Conservation (phyloP, 2,888 invertebrate genomes). For the Galerucella pusilla region DNA sequence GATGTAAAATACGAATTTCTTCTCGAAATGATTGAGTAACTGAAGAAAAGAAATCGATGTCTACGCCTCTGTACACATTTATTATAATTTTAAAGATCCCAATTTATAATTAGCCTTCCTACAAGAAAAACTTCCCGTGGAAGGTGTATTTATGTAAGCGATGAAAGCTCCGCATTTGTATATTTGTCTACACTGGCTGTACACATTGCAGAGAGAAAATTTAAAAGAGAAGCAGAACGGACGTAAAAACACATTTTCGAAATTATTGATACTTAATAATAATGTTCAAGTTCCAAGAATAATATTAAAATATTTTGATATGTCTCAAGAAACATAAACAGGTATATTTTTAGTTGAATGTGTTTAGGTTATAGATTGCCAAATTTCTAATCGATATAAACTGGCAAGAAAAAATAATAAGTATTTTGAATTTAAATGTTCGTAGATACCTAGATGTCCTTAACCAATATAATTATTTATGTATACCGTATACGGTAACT, state of each 20-base stretch:
- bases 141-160: constrained; percentile 30
- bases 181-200: constrained; percentile 25
- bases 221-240: constrained; percentile 28
- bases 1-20: background rate
- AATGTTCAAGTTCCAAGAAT: constrained; percentile 42
- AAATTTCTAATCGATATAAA: constrained; percentile 40
- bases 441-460: background rate
- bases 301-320: constrained; percentile 47
- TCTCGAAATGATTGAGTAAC: background rate
- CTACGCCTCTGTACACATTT: constrained; percentile 5
- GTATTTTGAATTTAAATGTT: constrained; percentile 15
- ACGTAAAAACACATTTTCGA: constrained; percentile 34
- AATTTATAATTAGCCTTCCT: constrained; percentile 21
- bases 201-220: constrained; percentile 21
- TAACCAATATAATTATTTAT: background rate
- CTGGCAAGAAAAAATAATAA: constrained; percentile 20
- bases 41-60: background rate
- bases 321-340: constrained; percentile 43
- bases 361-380: constrained; percentile 45
- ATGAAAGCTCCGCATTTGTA: constrained; percentile 27
- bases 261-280: constrained; percentile 40
- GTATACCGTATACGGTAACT: background rate
- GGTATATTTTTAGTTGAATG: constrained; percentile 45
- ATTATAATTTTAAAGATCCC: constrained; percentile 12
- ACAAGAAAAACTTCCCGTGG: constrained; percentile 20